Percentiles rank a stretch among this genome's conserved stretches.
Evolutionary conservation across 1,140 invertebrate genomes (phyloP).

Genomic region (Holcopasites calliopsidis): DNA sequence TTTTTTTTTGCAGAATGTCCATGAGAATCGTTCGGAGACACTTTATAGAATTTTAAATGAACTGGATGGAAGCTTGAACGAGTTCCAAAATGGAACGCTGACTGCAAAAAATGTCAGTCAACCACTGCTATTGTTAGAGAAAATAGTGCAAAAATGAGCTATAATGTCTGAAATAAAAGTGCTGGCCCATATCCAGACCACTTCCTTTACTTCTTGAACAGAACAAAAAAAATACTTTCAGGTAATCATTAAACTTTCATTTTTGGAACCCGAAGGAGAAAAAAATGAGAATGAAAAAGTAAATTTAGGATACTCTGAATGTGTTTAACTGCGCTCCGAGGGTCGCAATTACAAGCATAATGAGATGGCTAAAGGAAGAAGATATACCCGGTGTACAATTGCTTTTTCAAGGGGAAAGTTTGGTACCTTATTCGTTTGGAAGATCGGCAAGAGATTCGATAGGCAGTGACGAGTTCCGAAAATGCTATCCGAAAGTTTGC

Average conservation of each 20-base stretch:
- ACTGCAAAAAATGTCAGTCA: background rate
- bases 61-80: background rate
- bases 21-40: background rate
- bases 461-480: background rate
- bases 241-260: too few species aligned
- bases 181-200: too few species aligned
- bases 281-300: too few species aligned
- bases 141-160: too few species aligned
- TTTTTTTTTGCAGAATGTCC: conserved; percentile 1
- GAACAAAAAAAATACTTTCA: too few species aligned
- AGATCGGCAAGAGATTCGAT: background rate
- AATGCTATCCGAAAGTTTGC: background rate
- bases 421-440: conserved; percentile 16
- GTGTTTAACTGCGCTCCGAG: background rate
- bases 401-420: conserved; percentile 34
- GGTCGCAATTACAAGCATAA: conserved; percentile 33
- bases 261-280: background rate
- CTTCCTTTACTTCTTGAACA: too few species aligned
- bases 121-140: background rate
- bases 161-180: too few species aligned
- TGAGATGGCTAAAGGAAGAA: conserved; percentile 26
- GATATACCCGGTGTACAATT: conserved; percentile 34
- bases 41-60: conserved; percentile 43
- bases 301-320: background rate
- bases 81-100: background rate